Percentiles rank a stretch among this genome's conserved stretches.
phyloP scores from a whole-genome alignment of 2,797 vertebrate species.

The Setipinna tenuifilis region DNA sequence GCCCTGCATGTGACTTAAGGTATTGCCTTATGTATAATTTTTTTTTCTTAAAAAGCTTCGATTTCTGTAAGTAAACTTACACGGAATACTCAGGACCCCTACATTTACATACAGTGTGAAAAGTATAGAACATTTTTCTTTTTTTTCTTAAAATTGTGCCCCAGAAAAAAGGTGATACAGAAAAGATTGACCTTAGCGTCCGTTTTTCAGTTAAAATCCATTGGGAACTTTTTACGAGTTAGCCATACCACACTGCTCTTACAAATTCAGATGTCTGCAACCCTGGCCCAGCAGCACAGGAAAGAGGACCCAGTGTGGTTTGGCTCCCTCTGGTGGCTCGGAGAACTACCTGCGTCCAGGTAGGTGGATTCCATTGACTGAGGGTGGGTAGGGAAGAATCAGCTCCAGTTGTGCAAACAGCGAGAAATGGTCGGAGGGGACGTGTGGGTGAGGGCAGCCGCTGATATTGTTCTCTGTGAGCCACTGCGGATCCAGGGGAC shows the following conservation, averaged over 20 bases:
- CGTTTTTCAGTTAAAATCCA: conserved; percentile 57
- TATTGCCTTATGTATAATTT: conserved; percentile 55
- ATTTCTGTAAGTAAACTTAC: conserved; percentile 55
- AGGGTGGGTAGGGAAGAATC: conserved; percentile 90
- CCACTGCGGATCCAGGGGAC: conserved; percentile 96
- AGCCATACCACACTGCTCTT: conserved; percentile 49
- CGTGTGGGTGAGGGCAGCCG: conserved; percentile 96
- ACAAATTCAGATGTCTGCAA: conserved; percentile 77
- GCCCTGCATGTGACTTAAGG: conserved; percentile 55
- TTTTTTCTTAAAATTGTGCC: conserved; percentile 45
- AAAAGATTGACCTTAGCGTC: conserved; percentile 73
- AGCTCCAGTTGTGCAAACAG: conserved; percentile 98
- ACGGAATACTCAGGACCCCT: conserved; percentile 44
- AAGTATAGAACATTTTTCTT: conserved; percentile 25
- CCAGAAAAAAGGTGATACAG: conserved; percentile 73
- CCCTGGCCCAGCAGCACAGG: neutral
- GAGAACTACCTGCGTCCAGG: conserved; percentile 94
- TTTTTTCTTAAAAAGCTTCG: conserved; percentile 41
- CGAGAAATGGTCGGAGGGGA: conserved; percentile 99
- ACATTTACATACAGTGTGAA: conserved; percentile 42
- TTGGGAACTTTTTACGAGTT: conserved; percentile 54
- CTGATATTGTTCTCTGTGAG: conserved; percentile 96
- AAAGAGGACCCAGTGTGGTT: conserved; percentile 67
- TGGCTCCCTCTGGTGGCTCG: conserved; percentile 76
- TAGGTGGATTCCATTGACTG: conserved; percentile 95